Evolutionary conservation across 2,888 invertebrate genomes (phyloP).

Genomic region (Macrosiphum euphorbiae): DNA sequence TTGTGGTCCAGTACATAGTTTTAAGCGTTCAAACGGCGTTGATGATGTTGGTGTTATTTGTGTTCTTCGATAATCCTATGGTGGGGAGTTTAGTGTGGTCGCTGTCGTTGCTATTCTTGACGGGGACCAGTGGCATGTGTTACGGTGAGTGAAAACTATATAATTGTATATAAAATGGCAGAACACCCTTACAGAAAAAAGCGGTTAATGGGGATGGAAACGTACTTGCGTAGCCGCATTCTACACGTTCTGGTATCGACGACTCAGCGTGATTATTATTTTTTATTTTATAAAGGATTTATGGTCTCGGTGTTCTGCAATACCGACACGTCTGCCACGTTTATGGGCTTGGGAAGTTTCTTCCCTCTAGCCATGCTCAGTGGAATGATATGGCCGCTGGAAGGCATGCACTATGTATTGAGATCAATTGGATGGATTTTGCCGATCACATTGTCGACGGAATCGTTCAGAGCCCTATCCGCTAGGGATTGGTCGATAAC

Average conservation of each 20-base stretch:
- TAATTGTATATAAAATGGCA: background rate
- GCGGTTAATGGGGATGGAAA: background rate
- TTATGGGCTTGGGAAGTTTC: constrained; percentile 88
- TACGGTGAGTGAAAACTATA: constrained; percentile 67
- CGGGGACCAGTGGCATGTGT: constrained; percentile 68
- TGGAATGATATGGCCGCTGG: constrained; percentile 76
- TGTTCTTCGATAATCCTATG: constrained; percentile 67
- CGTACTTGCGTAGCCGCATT: background rate
- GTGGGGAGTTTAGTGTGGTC: constrained; percentile 67
- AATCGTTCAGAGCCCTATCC: constrained; percentile 81
- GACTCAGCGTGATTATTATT: background rate
- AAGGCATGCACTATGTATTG: constrained; percentile 77
- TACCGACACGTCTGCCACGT: constrained; percentile 86
- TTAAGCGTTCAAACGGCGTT: constrained; percentile 68
- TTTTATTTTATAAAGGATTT: constrained; percentile 74
- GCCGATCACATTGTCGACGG: constrained; percentile 86
- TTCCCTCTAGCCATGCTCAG: constrained; percentile 90
- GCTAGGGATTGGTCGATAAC: constrained; percentile 81
- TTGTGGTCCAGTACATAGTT: constrained; percentile 68
- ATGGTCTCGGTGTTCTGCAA: constrained; percentile 84
- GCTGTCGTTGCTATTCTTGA: constrained; percentile 67
- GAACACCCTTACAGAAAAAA: background rate
- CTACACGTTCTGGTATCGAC: background rate
- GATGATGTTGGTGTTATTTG: constrained; percentile 68
- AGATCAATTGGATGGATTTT: constrained; percentile 77